Evolutionary conservation across 2,113 vertebrate species (phyloP), one percentile per base, ranked within the genome.

Genomic region (Eleginops maclovinus): DNA sequence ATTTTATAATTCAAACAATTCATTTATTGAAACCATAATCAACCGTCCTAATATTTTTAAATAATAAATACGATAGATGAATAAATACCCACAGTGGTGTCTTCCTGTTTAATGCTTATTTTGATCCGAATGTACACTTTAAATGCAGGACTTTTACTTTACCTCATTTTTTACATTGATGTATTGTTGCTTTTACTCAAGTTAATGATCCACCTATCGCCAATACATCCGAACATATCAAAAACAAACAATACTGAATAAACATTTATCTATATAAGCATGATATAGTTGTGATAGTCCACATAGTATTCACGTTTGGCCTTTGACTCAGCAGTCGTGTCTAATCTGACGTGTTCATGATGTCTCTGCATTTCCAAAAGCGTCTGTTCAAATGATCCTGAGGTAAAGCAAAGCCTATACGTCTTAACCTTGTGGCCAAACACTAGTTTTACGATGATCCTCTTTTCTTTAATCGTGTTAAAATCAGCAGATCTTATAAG

Each of bases 401-500:
- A 53, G 2, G 21, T 63, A 67, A 81, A 69, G 58, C 24, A 70
- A 81, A 69, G 62, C 24, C 21, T 41, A 40, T 46, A n/a, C 16
- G 47, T 58, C 62, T 80, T 19, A 66, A 50, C 59, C 51, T 56
- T 22, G 21, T 51, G 56, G 31, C 21, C 58, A 84, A 82, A 81
- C 66, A 75, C 77, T 65, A 65, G 69, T 67, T 80, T 67, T 47
- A 54, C 62, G 56, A 61, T 69, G 21, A 82, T 83, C 73, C 70
- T 68, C 2, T 55, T 79, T 71, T 59, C 26, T 5, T 28, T 80
- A 73, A 82, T 84, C 75, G 55, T 19, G n/a, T 79, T 69, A 50
- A 87, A 83, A 85, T 73, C 50, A 66, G 24, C 62, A 70, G 77
- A 85, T 21, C n/a, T 56, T 14, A 19, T 49, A 44, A 26, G 43